Conservation (phyloP, 2,113 vertebrate species). For the Shinisaurus crocodilurus region DNA sequence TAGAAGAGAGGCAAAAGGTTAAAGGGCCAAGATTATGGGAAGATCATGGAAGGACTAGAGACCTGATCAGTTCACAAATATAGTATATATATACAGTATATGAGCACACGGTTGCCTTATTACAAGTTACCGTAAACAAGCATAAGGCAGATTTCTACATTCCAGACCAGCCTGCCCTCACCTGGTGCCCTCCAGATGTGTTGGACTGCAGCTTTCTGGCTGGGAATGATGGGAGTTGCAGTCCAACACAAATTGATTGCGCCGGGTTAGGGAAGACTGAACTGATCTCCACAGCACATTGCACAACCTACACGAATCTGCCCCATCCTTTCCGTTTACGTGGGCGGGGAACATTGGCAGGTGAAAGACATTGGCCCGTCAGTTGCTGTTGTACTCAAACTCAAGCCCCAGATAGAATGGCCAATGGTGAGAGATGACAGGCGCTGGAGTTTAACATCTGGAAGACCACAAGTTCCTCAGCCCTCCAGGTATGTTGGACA, state of each 20-base stretch:
- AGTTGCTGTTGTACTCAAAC: not conserved
- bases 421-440: not conserved
- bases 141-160: too few relatives aligned
- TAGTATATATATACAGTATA: too few relatives aligned
- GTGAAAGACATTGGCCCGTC: not conserved
- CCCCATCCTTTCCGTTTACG: too few relatives aligned
- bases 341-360: too few relatives aligned
- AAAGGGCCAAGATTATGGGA: not conserved
- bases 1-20: not conserved
- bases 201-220: not conserved
- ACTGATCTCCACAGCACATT: too few relatives aligned
- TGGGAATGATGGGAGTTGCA: not conserved
- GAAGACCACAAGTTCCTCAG: not conserved
- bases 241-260: not conserved
- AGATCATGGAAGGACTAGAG: not conserved
- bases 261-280: too few relatives aligned
- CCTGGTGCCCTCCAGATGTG: too few relatives aligned
- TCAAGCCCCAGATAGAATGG: not conserved
- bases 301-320: too few relatives aligned
- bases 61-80: too few relatives aligned
- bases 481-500: too few relatives aligned
- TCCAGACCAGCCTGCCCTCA: not conserved
- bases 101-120: too few relatives aligned
- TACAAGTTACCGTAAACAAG: too few relatives aligned
- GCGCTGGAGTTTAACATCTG: not conserved